Evolutionary conservation across 1,140 invertebrate genomes (phyloP).

Genomic region (Anthonomus grandis): DNA sequence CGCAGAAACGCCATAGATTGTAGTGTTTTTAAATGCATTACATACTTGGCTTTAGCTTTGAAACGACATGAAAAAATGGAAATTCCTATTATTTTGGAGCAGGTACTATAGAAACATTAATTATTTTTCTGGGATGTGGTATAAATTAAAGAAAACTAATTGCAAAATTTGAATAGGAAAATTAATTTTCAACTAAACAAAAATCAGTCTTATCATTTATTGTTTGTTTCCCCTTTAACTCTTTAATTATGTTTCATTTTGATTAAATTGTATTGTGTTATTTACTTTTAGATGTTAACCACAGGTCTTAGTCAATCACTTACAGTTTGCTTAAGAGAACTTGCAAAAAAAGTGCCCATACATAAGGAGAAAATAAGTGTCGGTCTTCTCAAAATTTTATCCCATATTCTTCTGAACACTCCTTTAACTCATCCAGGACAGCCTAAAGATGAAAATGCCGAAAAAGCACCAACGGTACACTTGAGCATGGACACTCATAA

Average conservation of each 20-base stretch:
- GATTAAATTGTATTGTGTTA: too few relatives aligned
- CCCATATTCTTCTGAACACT: conserved; percentile 85
- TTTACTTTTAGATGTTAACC: conserved; percentile 74
- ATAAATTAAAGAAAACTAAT: too few relatives aligned
- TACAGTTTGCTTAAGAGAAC: conserved; percentile 85
- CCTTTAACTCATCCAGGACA: conserved; percentile 76
- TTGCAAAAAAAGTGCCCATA: conserved; percentile 83
- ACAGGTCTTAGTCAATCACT: conserved; percentile 87
- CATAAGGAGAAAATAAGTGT: conserved; percentile 90
- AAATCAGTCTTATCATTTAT: too few relatives aligned
- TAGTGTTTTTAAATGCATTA: conserved; percentile 93
- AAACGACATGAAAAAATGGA: conserved; percentile 65
- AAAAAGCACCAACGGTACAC: conserved; percentile 47
- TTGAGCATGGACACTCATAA: conserved; percentile 58
- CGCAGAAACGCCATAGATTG: conserved; percentile 76
- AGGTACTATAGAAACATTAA: conserved; percentile 15
- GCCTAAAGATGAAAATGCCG: conserved; percentile 53
- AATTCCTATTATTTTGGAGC: conserved; percentile 79
- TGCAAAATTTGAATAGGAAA: background rate
- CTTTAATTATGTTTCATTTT: too few relatives aligned
- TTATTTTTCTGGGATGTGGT: too few relatives aligned
- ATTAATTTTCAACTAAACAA: conserved; percentile 5
- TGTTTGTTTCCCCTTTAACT: too few relatives aligned
- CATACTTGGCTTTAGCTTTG: conserved; percentile 83
- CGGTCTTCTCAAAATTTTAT: conserved; percentile 83